These are phyloP conservation scores for Distichodus sexfasciatus DNA, from an alignment of 2,797 vertebrate species.

Conservation along the genomic window DNA sequence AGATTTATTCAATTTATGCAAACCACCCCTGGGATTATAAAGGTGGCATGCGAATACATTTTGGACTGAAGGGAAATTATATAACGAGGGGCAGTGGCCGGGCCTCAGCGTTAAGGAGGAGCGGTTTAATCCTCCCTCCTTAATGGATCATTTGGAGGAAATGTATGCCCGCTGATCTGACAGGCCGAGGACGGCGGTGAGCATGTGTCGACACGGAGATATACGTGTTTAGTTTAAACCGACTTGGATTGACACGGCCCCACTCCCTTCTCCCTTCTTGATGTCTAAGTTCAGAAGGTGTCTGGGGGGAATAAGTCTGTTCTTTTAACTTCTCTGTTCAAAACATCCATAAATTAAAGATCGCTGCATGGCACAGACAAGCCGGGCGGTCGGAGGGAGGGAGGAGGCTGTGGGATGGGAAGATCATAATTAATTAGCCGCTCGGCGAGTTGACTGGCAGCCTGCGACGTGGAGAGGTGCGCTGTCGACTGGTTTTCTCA, in stretches of 20 bases:
- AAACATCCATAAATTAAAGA: slow-evolving; percentile 62
- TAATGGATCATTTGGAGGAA: slow-evolving; percentile 71
- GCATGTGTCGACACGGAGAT: slow-evolving; percentile 56
- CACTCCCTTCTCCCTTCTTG: slow-evolving; percentile 55
- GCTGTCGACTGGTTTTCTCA: neutral
- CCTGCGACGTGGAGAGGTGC: slow-evolving; percentile 22
- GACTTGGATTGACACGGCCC: slow-evolving; percentile 40
- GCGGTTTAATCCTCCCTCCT: slow-evolving; percentile 66
- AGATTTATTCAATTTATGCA: slow-evolving; percentile 85
- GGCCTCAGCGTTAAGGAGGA: slow-evolving; percentile 71
- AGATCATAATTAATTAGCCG: slow-evolving; percentile 41
- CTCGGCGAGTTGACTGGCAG: slow-evolving; percentile 31
- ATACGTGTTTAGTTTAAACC: slow-evolving; percentile 57
- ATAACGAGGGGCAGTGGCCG: slow-evolving; percentile 74
- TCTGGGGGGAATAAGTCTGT: slow-evolving; percentile 55
- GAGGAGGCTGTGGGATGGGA: no score
- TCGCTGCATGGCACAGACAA: slow-evolving; percentile 49
- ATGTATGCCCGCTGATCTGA: slow-evolving; percentile 62
- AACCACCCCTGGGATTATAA: slow-evolving; percentile 81
- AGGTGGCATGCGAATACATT: slow-evolving; percentile 84
- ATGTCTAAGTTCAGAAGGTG: slow-evolving; percentile 49
- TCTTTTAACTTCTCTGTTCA: slow-evolving; percentile 60
- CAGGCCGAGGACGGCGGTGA: slow-evolving; percentile 62
- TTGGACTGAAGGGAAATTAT: slow-evolving; percentile 78
- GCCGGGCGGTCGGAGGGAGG: slow-evolving; percentile 15